Conservation (phyloP, 2,888 invertebrate species). For the Notocelia uddmanniana region DNA sequence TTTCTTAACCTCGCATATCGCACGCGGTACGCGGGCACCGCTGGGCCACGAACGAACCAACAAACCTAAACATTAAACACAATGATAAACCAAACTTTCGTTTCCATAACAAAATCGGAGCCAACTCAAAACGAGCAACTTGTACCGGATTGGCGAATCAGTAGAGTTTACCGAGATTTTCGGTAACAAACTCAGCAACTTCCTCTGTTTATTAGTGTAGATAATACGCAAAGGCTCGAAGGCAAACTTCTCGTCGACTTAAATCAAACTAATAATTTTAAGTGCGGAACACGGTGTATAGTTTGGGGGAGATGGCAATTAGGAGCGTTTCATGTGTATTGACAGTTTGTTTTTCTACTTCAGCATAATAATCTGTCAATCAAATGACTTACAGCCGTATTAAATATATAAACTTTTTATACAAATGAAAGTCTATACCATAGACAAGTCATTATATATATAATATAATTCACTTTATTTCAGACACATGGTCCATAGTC, state of each 20-base stretch:
- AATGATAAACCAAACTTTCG: slow-evolving; percentile 22
- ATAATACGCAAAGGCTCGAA: slow-evolving; percentile 43
- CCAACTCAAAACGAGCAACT: slow-evolving; percentile 37
- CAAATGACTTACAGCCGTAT: no score
- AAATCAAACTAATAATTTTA: slow-evolving; percentile 45
- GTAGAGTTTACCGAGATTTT: slow-evolving; percentile 41
- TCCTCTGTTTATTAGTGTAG: slow-evolving; percentile 42
- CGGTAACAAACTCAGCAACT: slow-evolving; percentile 39
- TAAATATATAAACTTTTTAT: no score
- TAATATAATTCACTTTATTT: no score
- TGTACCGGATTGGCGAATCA: slow-evolving; percentile 38
- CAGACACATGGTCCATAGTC: no score
- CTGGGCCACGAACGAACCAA: no score
- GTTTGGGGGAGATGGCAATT: not conserved
- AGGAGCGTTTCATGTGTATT: no score
- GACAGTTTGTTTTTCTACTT: no score
- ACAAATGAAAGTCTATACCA: no score
- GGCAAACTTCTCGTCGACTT: slow-evolving; percentile 39
- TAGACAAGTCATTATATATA: no score
- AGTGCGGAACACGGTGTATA: slow-evolving; percentile 30
- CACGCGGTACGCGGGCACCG: no score
- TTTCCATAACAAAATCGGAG: slow-evolving; percentile 31
- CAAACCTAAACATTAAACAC: not conserved
- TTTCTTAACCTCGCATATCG: no score
- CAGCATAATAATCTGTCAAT: no score